Conservation (phyloP, 2,113 vertebrate genomes). For the Cyanocitta stelleri region DNA sequence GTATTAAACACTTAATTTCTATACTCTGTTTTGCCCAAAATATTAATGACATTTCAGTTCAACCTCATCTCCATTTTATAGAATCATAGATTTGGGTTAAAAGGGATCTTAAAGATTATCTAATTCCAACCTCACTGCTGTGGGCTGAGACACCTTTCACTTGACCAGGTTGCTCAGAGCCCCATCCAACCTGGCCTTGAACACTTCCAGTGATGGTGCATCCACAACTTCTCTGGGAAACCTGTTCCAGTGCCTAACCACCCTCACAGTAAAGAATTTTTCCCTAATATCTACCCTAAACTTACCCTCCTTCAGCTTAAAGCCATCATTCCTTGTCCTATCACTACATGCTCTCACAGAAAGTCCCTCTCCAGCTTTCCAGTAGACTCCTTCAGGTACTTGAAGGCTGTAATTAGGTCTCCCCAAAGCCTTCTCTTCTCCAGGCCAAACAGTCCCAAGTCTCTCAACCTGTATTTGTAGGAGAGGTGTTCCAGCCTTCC, state of each 20-base stretch:
- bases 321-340: background rate
- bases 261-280: background rate
- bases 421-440: background rate
- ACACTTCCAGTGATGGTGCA: background rate
- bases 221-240: fast-evolving
- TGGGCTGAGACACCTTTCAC: too few relatives aligned
- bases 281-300: background rate
- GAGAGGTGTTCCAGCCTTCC: background rate
- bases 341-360: fast-evolving
- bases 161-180: background rate
- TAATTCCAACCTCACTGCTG: background rate
- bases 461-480: background rate
- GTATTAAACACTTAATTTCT: background rate
- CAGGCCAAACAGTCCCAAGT: background rate
- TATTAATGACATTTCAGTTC: background rate
- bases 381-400: background rate
- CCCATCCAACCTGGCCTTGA: background rate
- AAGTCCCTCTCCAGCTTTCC: background rate
- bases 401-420: background rate
- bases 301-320: background rate
- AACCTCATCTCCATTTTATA: background rate
- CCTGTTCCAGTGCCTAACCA: background rate
- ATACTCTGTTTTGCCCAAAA: background rate
- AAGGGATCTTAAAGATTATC: background rate
- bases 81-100: background rate